Evolutionary conservation across 2,797 vertebrate species (phyloP), one percentile per base, ranked within the genome.

Genomic region (Brachyalestes nurse): DNA sequence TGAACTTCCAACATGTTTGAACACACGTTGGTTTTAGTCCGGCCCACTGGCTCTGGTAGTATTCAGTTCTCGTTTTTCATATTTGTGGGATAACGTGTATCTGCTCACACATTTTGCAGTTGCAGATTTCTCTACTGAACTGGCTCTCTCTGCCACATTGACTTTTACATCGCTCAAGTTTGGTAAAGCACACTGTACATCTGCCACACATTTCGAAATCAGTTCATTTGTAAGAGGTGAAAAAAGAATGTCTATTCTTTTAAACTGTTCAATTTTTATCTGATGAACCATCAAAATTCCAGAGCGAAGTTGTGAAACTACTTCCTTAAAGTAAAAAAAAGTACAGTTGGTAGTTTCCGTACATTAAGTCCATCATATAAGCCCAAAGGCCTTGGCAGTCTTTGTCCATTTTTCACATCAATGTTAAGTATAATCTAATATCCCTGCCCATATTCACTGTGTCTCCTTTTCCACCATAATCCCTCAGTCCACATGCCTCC

Each of bases 261-360:
- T 53, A 72, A 53, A 34, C 21, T 5, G 1, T 23, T 71, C 53
- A 12, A 16, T 28, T 28, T 73, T 73, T 17, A 3, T 73, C 34
- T 58, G 40, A 25, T 45, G 12, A 23, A 19, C 25, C 25, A 38
- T 14, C n/a, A 45, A 60, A 58, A 60, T 74, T 17, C 38, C 55
- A 45, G 34, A n/a, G 38, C 5, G 7, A 58, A 4, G 19, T 74
- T 58, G 16, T 38, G 25, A 34, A 72, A 55, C 67, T 4, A 7
- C 45, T 70, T 73, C 53, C 53, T 73, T 73, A 19, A 57, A 38
- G 5, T 55, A 13, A 53, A 28, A 8, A 70, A 38, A 73, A 73
- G 2, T 2, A 34, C 7, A 13, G 1, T 53, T 19, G 17, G 71
- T 38, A 53, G 71, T 58, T 72, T 72, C 28, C 51, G 55, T 38